Conservation (phyloP, 2,888 invertebrate genomes). For the Phoenoteleia sp. region DNA sequence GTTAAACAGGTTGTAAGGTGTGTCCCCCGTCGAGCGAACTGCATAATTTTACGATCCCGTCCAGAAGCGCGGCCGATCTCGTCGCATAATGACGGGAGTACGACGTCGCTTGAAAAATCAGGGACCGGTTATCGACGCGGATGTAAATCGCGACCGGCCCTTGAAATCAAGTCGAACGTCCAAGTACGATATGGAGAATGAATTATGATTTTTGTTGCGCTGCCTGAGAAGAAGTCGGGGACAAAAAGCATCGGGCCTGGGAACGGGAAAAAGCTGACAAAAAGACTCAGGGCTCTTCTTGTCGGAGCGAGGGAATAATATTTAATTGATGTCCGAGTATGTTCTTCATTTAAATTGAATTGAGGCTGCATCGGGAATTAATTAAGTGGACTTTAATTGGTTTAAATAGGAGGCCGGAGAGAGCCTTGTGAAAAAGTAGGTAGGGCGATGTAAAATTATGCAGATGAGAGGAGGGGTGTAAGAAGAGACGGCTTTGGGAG, state of each 20-base stretch:
- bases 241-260: not conserved
- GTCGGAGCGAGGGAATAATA: not conserved
- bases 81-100: slow-evolving; percentile 65
- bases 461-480: not conserved
- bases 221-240: not conserved
- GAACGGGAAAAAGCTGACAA: slow-evolving; percentile 1
- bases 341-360: slow-evolving; percentile 38
- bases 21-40: slow-evolving; percentile 80
- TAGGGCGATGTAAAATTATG: not conserved
- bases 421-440: not conserved
- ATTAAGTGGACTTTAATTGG: slow-evolving; percentile 30
- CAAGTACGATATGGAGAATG: slow-evolving; percentile 31
- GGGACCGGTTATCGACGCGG: slow-evolving; percentile 67
- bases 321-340: slow-evolving; percentile 35
- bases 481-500: not conserved
- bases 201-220: slow-evolving; percentile 41
- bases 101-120: slow-evolving; percentile 52
- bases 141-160: slow-evolving; percentile 58
- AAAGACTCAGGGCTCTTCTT: not conserved
- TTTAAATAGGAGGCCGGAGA: not conserved
- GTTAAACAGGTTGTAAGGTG: slow-evolving; percentile 84
- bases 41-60: slow-evolving; percentile 83
- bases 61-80: slow-evolving; percentile 54
- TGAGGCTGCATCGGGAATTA: slow-evolving; percentile 13
- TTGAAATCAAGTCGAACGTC: slow-evolving; percentile 25